phyloP scores from a whole-genome alignment of 2,888 invertebrate species.

The Hypercompe scribonia region DNA sequence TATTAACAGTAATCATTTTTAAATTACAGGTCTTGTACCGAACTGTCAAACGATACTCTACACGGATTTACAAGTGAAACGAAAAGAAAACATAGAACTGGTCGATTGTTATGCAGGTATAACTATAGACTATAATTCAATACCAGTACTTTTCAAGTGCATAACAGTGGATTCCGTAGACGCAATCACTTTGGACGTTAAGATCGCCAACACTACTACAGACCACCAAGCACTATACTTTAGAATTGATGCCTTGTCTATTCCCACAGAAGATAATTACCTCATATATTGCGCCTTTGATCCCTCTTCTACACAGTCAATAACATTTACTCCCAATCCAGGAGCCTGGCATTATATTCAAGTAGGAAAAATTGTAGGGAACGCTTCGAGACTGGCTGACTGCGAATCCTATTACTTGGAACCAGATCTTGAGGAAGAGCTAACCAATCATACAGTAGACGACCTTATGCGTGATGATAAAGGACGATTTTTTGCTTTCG shows the following conservation, averaged over 20 bases:
- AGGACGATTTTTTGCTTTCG: slow-evolving; percentile 91
- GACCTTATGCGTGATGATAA: slow-evolving; percentile 87
- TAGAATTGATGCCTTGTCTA: slow-evolving; percentile 82
- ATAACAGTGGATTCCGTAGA: slow-evolving; percentile 72
- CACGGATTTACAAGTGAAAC: slow-evolving; percentile 88
- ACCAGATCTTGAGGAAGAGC: slow-evolving; percentile 60
- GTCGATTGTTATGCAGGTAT: slow-evolving; percentile 70
- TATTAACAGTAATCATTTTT: slow-evolving; percentile 30
- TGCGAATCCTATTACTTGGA: slow-evolving; percentile 72
- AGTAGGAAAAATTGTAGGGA: slow-evolving; percentile 60
- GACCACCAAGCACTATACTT: slow-evolving; percentile 64
- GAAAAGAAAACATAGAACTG: slow-evolving; percentile 70
- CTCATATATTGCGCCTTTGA: slow-evolving; percentile 81
- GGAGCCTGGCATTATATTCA: slow-evolving; percentile 87
- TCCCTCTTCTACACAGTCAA: slow-evolving; percentile 70
- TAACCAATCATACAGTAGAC: slow-evolving; percentile 64
- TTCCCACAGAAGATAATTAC: slow-evolving; percentile 83
- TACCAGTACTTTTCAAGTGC: slow-evolving; percentile 82
- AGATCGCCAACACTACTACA: slow-evolving; percentile 69
- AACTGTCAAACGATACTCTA: slow-evolving; percentile 89
- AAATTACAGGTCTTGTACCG: slow-evolving; percentile 88
- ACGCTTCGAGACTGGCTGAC: slow-evolving; percentile 64
- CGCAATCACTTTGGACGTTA: slow-evolving; percentile 73
- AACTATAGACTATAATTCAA: slow-evolving; percentile 59
- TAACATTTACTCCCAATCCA: slow-evolving; percentile 85